A percentile compares a stretch with the other conserved stretches of the same genome.
These are phyloP conservation scores for Meleagris gallopavo DNA, from an alignment of 2,113 vertebrate genomes.

Conservation along the genomic window DNA sequence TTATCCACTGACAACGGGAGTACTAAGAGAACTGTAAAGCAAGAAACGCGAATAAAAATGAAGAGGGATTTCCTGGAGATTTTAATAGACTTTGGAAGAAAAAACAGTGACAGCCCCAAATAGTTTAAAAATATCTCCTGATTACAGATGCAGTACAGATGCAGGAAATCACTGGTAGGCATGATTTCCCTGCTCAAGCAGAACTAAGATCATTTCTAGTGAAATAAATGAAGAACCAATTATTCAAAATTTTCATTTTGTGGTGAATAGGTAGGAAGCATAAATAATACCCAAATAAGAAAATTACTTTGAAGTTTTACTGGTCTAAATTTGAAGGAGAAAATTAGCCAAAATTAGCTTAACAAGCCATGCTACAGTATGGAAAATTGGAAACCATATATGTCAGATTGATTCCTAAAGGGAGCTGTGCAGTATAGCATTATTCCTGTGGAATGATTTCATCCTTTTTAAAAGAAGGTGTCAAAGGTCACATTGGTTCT, in stretches of 20 bases:
- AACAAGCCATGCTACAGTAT: constrained; percentile 11
- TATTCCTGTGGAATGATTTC: constrained; percentile 63
- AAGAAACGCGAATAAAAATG: background rate
- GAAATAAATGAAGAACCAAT: background rate
- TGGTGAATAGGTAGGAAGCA: background rate
- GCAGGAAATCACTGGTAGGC: background rate
- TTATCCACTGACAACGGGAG: background rate
- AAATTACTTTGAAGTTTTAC: background rate
- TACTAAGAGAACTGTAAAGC: background rate
- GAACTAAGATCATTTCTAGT: background rate
- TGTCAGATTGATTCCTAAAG: constrained; percentile 56
- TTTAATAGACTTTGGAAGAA: background rate
- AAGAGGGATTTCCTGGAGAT: background rate
- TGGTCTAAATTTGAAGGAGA: background rate
- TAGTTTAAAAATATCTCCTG: background rate
- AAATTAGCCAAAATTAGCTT: constrained; percentile 53
- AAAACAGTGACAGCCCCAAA: background rate
- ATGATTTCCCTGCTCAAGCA: background rate
- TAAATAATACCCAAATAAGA: background rate
- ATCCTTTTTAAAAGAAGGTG: constrained; percentile 72
- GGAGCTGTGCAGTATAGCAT: constrained; percentile 32
- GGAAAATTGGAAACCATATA: constrained; percentile 45
- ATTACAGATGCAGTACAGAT: background rate
- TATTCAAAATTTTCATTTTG: background rate
- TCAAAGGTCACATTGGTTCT: constrained; percentile 74